phyloP scores from a whole-genome alignment of 2,888 invertebrate genomes.

The Stenolophus ochropezus region DNA sequence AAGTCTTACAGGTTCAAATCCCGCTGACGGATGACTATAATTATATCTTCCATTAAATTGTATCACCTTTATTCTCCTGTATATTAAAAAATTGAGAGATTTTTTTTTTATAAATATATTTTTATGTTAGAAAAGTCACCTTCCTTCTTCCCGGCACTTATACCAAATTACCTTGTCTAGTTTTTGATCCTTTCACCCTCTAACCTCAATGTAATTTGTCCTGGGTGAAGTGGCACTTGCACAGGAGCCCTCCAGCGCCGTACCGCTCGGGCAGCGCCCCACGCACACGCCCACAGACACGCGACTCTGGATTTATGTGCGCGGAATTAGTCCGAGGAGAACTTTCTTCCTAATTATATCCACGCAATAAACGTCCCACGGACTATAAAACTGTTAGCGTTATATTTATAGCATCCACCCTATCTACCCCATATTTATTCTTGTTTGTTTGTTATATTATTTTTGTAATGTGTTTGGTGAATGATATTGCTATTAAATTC shows the following conservation, averaged over 20 bases:
- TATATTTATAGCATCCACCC: conserved; percentile 47
- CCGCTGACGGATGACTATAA: too few species aligned
- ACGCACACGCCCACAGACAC: background rate
- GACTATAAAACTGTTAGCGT: conserved; percentile 59
- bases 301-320: conserved; percentile 45
- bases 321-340: conserved; percentile 39
- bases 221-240: too few species aligned
- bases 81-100: too few species aligned
- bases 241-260: background rate
- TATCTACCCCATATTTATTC: conserved; percentile 41
- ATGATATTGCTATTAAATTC: background rate
- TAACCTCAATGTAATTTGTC: too few species aligned
- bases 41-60: too few species aligned
- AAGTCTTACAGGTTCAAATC: too few species aligned
- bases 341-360: conserved; percentile 56
- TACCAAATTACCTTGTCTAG: too few species aligned
- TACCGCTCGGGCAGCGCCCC: background rate
- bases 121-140: too few species aligned
- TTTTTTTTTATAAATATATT: too few species aligned
- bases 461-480: conserved; percentile 22
- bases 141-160: too few species aligned
- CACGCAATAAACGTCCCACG: conserved; percentile 51
- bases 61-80: too few species aligned
- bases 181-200: too few species aligned
- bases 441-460: conserved; percentile 46